Conservation (phyloP, 2,888 invertebrate genomes). For the Carpatolechia fugitivella region DNA sequence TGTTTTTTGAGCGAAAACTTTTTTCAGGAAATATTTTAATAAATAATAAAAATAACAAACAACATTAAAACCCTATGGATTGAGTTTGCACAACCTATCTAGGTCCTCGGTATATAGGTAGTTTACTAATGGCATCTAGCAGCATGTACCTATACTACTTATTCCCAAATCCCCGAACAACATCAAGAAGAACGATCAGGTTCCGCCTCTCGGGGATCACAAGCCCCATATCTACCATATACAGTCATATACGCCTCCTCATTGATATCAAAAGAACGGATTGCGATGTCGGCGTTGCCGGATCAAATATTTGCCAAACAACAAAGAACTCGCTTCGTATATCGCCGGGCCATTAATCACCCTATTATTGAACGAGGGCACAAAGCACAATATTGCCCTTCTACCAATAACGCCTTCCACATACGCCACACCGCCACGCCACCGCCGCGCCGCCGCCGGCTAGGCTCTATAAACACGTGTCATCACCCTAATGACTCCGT, state of each 20-base stretch:
- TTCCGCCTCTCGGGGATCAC: background rate
- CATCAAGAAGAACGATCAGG: no score
- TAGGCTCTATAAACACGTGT: slow-evolving; percentile 37
- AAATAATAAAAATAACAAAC: no score
- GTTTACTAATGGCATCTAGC: no score
- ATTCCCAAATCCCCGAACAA: no score
- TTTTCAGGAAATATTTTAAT: no score
- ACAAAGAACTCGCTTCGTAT: slow-evolving; percentile 68
- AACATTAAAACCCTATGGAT: no score
- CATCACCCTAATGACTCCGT: slow-evolving; percentile 67
- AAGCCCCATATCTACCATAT: background rate
- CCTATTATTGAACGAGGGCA: slow-evolving; percentile 66
- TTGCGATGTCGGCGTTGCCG: slow-evolving; percentile 49
- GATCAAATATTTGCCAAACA: slow-evolving; percentile 72
- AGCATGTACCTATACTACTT: no score
- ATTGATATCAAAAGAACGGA: slow-evolving; percentile 57
- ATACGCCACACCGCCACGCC: no score
- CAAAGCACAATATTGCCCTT: slow-evolving; percentile 72
- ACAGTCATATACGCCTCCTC: background rate
- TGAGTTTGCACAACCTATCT: no score
- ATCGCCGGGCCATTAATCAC: slow-evolving; percentile 74
- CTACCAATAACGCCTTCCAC: slow-evolving; percentile 51
- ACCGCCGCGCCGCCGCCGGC: no score
- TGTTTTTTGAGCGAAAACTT: no score
- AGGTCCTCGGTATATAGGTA: no score